These are phyloP conservation scores for Bilobella aurantiaca DNA, from an alignment of 1,140 invertebrate genomes.

Conservation along the genomic window DNA sequence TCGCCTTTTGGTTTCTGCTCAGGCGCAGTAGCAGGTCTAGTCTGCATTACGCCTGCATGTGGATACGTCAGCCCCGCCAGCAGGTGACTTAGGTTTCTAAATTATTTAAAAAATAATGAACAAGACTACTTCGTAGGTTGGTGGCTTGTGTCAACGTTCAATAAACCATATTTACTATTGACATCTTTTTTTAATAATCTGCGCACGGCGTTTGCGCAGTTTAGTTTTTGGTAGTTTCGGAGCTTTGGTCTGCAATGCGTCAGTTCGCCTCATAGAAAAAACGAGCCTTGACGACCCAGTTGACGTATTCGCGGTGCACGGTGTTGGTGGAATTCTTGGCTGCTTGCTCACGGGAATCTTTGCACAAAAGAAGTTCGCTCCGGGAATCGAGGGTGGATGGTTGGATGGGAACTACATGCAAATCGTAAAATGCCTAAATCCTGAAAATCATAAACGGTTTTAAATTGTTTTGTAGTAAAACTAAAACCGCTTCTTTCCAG, in stretches of 20 bases:
- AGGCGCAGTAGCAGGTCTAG: background rate
- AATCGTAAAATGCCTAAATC: slow-evolving; percentile 2
- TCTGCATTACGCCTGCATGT: background rate
- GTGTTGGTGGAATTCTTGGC: slow-evolving; percentile 15
- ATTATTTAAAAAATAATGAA: background rate
- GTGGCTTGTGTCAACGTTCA: too few relatives aligned
- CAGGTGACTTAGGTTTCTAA: background rate
- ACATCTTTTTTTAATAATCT: too few relatives aligned
- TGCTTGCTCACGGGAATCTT: slow-evolving; percentile 25
- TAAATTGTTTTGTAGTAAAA: background rate
- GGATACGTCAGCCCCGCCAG: background rate
- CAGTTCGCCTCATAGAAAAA: slow-evolving; percentile 2
- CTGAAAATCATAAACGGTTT: background rate
- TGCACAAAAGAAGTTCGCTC: slow-evolving; percentile 25
- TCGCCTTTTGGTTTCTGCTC: slow-evolving; percentile 6
- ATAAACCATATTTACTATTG: too few relatives aligned
- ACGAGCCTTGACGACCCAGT: slow-evolving; percentile 12
- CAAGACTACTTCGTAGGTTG: background rate
- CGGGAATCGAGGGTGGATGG: slow-evolving; percentile 21
- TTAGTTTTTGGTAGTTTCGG: slow-evolving; percentile 14
- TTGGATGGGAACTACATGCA: slow-evolving; percentile 33
- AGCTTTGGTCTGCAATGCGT: background rate
- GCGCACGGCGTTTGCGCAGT: background rate
- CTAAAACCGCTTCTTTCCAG: too few relatives aligned
- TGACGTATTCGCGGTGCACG: slow-evolving; percentile 18